Evolutionary conservation across 1,140 invertebrate species (phyloP), one percentile per base, ranked within the genome.

Genomic region (Macrostomum lignano): DNA sequence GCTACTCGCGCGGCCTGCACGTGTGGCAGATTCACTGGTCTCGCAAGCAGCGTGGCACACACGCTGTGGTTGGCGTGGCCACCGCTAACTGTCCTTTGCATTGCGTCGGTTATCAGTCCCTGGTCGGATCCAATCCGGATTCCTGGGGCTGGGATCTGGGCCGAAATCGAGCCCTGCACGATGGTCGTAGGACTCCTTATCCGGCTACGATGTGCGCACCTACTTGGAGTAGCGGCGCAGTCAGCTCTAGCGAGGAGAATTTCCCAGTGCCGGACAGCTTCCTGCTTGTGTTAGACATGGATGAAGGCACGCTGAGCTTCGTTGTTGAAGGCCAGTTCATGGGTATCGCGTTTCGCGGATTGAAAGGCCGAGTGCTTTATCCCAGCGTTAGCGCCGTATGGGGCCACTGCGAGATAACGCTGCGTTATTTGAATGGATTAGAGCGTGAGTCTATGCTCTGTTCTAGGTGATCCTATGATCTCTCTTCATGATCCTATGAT

Each of bases 351-450:
- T 94, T 94, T 61, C 67, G 78, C 47, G 81, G 81, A 28, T 66
- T 96, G 23, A 81, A 86, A 62, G 86, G 86, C 36, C 78, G 82
- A 55, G 93, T 84, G 61, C 63, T 96, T 20, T 84, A 93, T 61
- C 86, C 88, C 33, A 82, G 94, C 44, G 84, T 96, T 26, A 88
- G 81, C 42, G 86, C 88, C 28, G 88, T 98, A 10, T 98, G 88
- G 88, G 88, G 88, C 43, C 88, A 96, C 60, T 94, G 88, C 55
- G 88, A 96, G 65, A 91, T 96, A 48, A 91, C 81, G 21, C 91
- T 96, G 74, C 74, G 74, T 58, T 96, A 96, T 58, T 75, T 96
- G 44, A 84, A 82, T 40, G 84, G 86, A 51, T 66, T 98, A 43
- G 84, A 94, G 67, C 86, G 86, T 94, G 48, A 56, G 52, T 58